Percentiles rank a stretch among this genome's conserved stretches.
phyloP scores from a whole-genome alignment of 2,113 vertebrate genomes.

The Psittacara wagleri region DNA sequence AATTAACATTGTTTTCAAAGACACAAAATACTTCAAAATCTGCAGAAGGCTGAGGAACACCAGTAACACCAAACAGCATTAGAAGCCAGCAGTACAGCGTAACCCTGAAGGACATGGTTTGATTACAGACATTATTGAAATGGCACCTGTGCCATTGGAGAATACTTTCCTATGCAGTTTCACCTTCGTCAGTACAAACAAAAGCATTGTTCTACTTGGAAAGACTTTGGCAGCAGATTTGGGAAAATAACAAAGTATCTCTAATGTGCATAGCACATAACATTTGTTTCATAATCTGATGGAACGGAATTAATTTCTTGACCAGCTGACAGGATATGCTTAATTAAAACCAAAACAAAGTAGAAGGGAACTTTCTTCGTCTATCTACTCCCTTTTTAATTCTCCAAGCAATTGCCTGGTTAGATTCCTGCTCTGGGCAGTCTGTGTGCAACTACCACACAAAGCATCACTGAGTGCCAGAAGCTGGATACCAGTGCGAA shows the following conservation, averaged over 20 bases:
- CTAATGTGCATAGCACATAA: constrained; percentile 10
- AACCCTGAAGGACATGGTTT: constrained; percentile 1
- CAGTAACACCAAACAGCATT: not conserved
- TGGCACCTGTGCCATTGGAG: not conserved
- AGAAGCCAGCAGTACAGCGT: not conserved
- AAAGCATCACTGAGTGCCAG: not conserved
- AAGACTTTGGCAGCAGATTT: constrained; percentile 60
- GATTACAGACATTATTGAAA: not conserved
- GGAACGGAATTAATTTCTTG: constrained; percentile 56
- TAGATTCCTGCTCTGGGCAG: not conserved
- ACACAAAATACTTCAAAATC: not conserved
- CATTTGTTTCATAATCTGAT: constrained; percentile 44
- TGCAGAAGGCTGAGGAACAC: not conserved
- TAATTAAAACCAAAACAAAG: constrained; percentile 14
- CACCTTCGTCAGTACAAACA: constrained; percentile 61
- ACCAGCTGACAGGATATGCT: constrained; percentile 31
- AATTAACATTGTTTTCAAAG: not conserved
- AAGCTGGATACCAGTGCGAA: not conserved
- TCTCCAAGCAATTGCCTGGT: not conserved
- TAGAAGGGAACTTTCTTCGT: not conserved
- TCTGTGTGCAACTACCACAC: not conserved
- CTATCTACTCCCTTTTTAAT: not conserved
- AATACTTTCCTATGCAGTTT: not conserved
- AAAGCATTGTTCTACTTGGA: constrained; percentile 58
- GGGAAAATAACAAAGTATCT: constrained; percentile 60